phyloP scores from a whole-genome alignment of 1,140 invertebrate genomes.

The Philopotamus ludificatus region DNA sequence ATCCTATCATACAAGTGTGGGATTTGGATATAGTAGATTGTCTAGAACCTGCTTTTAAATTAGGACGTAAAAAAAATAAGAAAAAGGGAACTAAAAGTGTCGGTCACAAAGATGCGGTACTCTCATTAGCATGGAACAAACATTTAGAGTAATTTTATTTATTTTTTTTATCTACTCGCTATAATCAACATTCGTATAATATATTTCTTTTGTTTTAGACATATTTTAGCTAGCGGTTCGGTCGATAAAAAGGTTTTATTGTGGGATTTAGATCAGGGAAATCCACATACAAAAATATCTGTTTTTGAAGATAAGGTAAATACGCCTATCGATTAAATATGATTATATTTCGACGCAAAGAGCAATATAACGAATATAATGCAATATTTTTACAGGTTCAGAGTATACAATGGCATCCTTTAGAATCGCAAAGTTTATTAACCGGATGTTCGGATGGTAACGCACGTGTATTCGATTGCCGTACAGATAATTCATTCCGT shows the following conservation, averaged over 20 bases:
- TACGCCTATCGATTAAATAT: background rate
- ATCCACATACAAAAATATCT: constrained; percentile 70
- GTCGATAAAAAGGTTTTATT: constrained; percentile 86
- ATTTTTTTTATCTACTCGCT: constrained; percentile 11
- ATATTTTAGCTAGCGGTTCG: constrained; percentile 88
- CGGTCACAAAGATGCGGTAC: constrained; percentile 88
- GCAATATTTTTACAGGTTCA: constrained; percentile 60
- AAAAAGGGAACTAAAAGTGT: constrained; percentile 65
- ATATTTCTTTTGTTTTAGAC: constrained; percentile 57
- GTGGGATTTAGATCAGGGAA: constrained; percentile 87
- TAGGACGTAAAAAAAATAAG: constrained; percentile 77
- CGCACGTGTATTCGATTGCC: constrained; percentile 79
- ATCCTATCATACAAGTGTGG: constrained; percentile 90
- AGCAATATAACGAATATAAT: background rate
- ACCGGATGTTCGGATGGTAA: constrained; percentile 70
- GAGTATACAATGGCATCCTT: constrained; percentile 83
- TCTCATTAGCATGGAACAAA: constrained; percentile 89
- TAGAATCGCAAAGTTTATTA: constrained; percentile 76
- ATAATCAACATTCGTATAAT: background rate
- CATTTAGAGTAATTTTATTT: constrained; percentile 58
- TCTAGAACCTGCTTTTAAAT: constrained; percentile 79
- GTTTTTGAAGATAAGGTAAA: constrained; percentile 75
- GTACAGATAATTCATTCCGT: constrained; percentile 63
- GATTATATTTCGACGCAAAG: background rate
- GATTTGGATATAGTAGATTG: constrained; percentile 91